phyloP scores from a whole-genome alignment of 1,140 invertebrate genomes.

The Temnothorax nylanderi region DNA sequence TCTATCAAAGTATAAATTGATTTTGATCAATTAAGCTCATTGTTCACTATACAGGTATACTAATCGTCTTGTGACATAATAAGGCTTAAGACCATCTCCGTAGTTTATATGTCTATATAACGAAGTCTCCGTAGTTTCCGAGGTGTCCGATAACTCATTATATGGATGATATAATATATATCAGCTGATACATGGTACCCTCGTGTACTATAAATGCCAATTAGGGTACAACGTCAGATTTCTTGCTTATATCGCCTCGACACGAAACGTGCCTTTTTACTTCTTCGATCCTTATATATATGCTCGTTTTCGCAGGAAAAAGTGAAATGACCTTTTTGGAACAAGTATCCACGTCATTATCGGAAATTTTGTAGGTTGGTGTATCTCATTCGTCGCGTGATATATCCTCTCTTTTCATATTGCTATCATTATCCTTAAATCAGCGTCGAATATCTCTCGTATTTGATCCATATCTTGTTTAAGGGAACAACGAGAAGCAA shows the following conservation, averaged over 20 bases:
- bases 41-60: neutral
- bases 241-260: constrained; percentile 59
- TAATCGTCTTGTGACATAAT: constrained; percentile 16
- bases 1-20: neutral
- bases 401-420: neutral
- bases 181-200: constrained; percentile 64
- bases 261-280: neutral
- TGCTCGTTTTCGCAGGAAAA: neutral
- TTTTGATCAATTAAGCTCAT: too few species aligned
- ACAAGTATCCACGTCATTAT: constrained; percentile 19
- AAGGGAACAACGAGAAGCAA: neutral
- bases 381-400: neutral
- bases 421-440: neutral
- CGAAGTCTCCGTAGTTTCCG: neutral
- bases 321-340: neutral
- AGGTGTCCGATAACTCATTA: constrained; percentile 71
- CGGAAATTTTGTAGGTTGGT: neutral
- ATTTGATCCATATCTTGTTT: neutral
- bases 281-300: neutral
- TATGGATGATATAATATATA: constrained; percentile 44
- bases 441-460: neutral
- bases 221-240: constrained; percentile 72
- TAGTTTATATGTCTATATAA: constrained; percentile 15
- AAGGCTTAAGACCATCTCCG: neutral
- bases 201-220: constrained; percentile 74